Base-by-base conservation (phyloP, 2,888 invertebrate genomes). In the Polietes domitor region DNA sequence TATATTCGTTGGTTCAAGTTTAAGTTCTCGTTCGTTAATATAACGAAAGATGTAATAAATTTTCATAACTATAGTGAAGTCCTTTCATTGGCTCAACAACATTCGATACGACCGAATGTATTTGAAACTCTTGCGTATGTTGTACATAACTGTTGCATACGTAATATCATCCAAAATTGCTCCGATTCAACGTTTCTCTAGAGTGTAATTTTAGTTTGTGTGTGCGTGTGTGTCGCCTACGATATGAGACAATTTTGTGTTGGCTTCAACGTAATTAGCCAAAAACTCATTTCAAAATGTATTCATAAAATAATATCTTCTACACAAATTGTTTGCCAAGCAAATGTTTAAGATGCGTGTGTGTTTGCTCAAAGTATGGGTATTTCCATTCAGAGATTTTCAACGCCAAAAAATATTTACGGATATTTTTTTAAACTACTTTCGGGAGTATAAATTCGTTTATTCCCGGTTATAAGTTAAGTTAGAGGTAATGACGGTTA, bases 271-370 rank as follows among this genome's bases (percentile, higher is more conserved):
- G 43, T 68, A 68, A 68, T 68, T 68, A 68, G 43, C 24, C 21
- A 21, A 43, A 68, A 68, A 68, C 43, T 68, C 68, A 68, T 68
- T 17, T 43, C 43, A 43, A 15, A 68, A 43, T 68, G 43, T 41
- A 68, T 43, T 43, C 68, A 17, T 43, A 68, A 68, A 24, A 24
- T 43, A 68, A 68, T 37, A 43, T 68, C 68, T 24, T 68, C 6
- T n/a, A 17, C 63, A 37, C 1, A 43, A 68, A 37, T 68, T 68
- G 68, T 68, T 68, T 68, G 24, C 68, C n/a, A 68, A 68, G 41
- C 68, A 68, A 68, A 68, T 28, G 24, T 24, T 41, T 3, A 17
- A 4, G 41, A 47, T 58, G 24, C 2, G 58, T 26, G 26, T 24
- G n/a, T 28, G 26, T 6, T 1, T 3, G 26, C 12, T 15, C 26